phyloP scores from a whole-genome alignment of 2,888 invertebrate genomes.

The Adelphocoris suturalis region DNA sequence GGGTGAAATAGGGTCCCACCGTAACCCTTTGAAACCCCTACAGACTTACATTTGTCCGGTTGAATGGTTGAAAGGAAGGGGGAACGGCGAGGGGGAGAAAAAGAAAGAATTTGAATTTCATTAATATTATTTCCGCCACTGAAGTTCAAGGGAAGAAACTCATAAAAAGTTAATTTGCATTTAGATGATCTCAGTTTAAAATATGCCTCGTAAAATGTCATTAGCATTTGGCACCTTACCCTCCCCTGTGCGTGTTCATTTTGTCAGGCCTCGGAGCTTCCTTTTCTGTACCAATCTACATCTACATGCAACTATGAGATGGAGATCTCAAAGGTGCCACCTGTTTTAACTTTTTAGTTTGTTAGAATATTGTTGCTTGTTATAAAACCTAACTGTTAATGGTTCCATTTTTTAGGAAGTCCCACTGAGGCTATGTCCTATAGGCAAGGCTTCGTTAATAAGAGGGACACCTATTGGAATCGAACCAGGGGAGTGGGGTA shows the following conservation, averaged over 20 bases:
- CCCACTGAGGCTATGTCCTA: too few relatives aligned
- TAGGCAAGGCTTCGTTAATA: too few relatives aligned
- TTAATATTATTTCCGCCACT: constrained; percentile 65
- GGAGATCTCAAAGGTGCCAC: too few relatives aligned
- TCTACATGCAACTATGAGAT: too few relatives aligned
- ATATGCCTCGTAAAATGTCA: constrained; percentile 65
- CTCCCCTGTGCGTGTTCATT: not conserved
- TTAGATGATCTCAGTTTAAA: constrained; percentile 64
- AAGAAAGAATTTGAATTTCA: constrained; percentile 62
- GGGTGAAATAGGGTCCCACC: not conserved
- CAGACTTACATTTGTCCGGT: constrained; percentile 14
- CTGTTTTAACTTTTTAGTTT: too few relatives aligned
- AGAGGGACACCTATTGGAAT: too few relatives aligned
- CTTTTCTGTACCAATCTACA: too few relatives aligned
- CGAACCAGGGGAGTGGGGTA: too few relatives aligned
- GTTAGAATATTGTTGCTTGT: too few relatives aligned
- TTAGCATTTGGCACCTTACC: constrained; percentile 58
- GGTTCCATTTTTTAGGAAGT: too few relatives aligned
- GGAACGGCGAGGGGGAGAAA: not conserved
- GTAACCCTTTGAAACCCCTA: constrained; percentile 21
- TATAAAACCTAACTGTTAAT: too few relatives aligned
- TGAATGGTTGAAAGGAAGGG: not conserved
- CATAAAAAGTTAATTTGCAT: constrained; percentile 70
- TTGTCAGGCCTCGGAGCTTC: not conserved
- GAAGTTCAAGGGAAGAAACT: constrained; percentile 66